Evolutionary conservation across 2,797 vertebrate genomes (phyloP), one percentile per base, ranked within the genome.

Genomic region (Brotula barbata): DNA sequence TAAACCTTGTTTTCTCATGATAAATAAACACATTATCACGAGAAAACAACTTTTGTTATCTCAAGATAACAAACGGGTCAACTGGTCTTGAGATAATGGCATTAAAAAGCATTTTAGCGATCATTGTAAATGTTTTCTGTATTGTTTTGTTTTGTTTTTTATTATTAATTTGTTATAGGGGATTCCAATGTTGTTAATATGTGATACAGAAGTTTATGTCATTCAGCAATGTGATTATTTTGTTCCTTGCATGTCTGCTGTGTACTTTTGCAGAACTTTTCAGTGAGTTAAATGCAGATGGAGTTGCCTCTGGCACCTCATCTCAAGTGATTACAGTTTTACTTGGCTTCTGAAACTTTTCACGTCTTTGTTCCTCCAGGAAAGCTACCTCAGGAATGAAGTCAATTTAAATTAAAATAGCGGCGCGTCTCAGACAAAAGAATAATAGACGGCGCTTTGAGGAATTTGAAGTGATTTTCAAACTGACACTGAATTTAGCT

Each of bases 331-430:
- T 62, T 61, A 54, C 39, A 45, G 31, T 53, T 69, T 61, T 19
- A 31, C 51, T 48, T 41, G 15, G 46, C 31, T 63, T 7, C 11
- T 25, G 17, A 50, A 73, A 47, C 17, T n/a, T 28, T 48, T 1
- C 31, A 5, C 8, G 68, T 7, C 42, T 53, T 15, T 56, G 9
- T 55, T 59, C 50, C 63, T 64, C 40, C 3, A 7, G 20, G 52
- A 45, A 42, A 54, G 23, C 16, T 19, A 39, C 47, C 53, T 62
- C 15, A 43, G 52, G 48, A 33, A 63, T 25, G 53, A 65, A 68
- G 58, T 68, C 60, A 11, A n/a, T 58, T 34, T 53, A 44, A 61
- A 64, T 59, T 68, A n/a, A 66, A 79, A 73, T 47, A 9, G 16
- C 58, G 55, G 40, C 17, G n/a, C 40, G 56, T 53, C 28, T 53